phyloP scores from a whole-genome alignment of 2,888 invertebrate species.

The Polietes domitor region DNA sequence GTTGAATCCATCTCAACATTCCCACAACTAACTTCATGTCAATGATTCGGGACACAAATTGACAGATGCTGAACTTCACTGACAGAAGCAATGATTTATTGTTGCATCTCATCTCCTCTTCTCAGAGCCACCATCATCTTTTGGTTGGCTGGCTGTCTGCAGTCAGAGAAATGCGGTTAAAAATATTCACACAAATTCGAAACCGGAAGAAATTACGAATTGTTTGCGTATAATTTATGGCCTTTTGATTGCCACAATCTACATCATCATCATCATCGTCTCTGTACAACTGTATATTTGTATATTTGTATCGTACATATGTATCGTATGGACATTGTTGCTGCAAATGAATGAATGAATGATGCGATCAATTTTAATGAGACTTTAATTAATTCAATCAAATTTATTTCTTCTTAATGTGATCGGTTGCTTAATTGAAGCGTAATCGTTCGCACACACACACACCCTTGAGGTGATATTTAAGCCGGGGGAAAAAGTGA shows the following conservation, averaged over 20 bases:
- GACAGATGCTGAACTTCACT: background rate
- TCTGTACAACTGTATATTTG: background rate
- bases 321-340: background rate
- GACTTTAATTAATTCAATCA: conserved; percentile 32
- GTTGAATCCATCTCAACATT: too few relatives aligned
- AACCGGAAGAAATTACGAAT: conserved; percentile 24
- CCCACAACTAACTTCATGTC: too few relatives aligned
- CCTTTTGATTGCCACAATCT: conserved; percentile 15
- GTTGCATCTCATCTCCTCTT: background rate
- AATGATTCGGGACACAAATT: too few relatives aligned
- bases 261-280: background rate
- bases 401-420: conserved; percentile 24
- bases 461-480: background rate
- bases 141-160: background rate
- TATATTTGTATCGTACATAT: too few relatives aligned
- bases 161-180: background rate
- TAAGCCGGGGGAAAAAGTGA: background rate
- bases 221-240: conserved; percentile 18
- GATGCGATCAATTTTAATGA: conserved; percentile 32
- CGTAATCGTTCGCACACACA: background rate
- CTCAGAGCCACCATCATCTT: background rate
- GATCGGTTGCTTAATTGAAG: conserved; percentile 12
- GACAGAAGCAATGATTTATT: background rate
- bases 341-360: background rate
- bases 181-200: background rate